Evolutionary conservation across 2,113 vertebrate genomes (phyloP), one percentile per base, ranked within the genome.

Genomic region (Maccullochella peelii): DNA sequence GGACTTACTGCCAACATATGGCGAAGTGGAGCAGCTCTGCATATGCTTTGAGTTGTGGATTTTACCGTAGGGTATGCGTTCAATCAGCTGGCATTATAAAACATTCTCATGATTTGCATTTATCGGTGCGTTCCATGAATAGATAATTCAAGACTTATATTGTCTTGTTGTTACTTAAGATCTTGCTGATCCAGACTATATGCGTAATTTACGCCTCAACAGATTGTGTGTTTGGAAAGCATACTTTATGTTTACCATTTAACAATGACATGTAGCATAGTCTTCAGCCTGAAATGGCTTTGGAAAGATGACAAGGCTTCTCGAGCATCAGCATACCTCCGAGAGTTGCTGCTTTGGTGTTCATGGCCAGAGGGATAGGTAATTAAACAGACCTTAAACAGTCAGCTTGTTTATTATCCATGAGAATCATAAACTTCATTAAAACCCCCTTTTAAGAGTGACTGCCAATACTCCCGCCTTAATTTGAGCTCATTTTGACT

Each of bases 381-480:
- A 83, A 92, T 93, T 90, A 92, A 77, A 91, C 75, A 83, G 85
- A 88, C 74, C 86, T 74, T 87, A n/a, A n/a, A n/a, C n/a, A n/a
- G 86, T 91, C 80, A 79, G 77, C 79, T 55, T 69, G 52, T 79
- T 69, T 83, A 63, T 88, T 88, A 80, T 80, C 80, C 70, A 76
- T 79, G 73, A 62, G 87, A 89, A 91, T 89, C 79, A 80, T 82
- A 79, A 88, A 88, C 84, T 83, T 88, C 77, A 89, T 88, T 89
- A 87, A 82, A 80, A 86, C 49, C 27, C 69, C 73, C 82, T 83
- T 85, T 88, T 62, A 66, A 72, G 80, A 82, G 66, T 80, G 83
- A 86, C 74, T 85, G 74, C 82, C 71, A 67, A 85, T 79, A 79
- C 66, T 73, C 80, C 80, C 72, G 72, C 72, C 44, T 87, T 80